Evolutionary conservation across 2,888 invertebrate species (phyloP), one percentile per base, ranked within the genome.

Genomic region (Aphidius colemani): DNA sequence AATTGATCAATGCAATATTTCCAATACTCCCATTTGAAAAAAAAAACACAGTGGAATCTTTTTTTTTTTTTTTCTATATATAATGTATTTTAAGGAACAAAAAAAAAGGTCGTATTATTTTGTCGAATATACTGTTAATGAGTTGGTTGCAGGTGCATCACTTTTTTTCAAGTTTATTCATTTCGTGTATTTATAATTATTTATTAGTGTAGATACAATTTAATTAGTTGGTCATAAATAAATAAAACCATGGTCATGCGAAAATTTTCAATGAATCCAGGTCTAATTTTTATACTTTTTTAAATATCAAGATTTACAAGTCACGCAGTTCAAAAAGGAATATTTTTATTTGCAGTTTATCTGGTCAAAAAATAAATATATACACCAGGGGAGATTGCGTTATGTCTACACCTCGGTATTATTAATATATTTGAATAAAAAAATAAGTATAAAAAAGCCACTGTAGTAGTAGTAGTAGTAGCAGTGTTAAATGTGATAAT

Each of bases 261-360:
- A 57, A 57, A 57, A 57, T 46, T 46, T 46, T 57, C 46, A 30
- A 46, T 46, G 10, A 46, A 57, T 57, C 57, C 46, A 30, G 57
- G 57, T 57, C 57, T 48, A 57, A 46, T 57, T 46, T 46, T 57
- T 46, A 39, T 11, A 46, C 40, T 57, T n/a, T 56, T 43, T 7
- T 45, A n/a, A 46, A 5, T 10, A 30, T 46, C 46, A 57, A 40
- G 57, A 57, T 30, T 5, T 5, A 30, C 30, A 30, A 30, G 30
- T 30, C 30, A 30, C 30, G 30, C 30, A 30, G 5, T 30, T 30
- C 5, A 30, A 30, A 30, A 30, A 30, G 5, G 3, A 30, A 30
- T 30, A 30, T 30, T 30, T 30, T 30, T 30, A 30, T 4, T 45
- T 45, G 8, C n/a, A 10, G 7, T 45, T 45, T 45, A 45, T 45